These are phyloP conservation scores for Chalcis sispes DNA, from an alignment of 2,888 invertebrate species.

Conservation along the genomic window DNA sequence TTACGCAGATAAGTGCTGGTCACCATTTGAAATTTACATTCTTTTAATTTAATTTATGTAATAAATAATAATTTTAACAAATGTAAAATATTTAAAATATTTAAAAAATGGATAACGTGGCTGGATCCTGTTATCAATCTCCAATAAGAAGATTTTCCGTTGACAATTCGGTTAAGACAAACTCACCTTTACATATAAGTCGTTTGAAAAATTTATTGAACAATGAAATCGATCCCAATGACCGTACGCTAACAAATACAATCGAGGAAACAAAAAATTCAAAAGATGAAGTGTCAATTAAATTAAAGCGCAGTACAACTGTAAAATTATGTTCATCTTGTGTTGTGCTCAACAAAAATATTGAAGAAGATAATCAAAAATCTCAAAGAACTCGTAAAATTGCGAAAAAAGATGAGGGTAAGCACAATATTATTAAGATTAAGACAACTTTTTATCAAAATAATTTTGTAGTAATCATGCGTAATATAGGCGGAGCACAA, in stretches of 20 bases:
- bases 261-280: not conserved
- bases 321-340: constrained; percentile 31
- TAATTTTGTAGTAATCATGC: too few relatives aligned
- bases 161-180: not conserved
- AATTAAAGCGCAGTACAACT: constrained; percentile 9
- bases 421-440: too few relatives aligned
- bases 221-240: not conserved
- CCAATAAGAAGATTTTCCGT: constrained; percentile 6
- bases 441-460: too few relatives aligned
- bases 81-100: not conserved
- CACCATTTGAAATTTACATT: too few relatives aligned
- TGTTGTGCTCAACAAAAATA: too few relatives aligned
- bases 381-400: too few relatives aligned
- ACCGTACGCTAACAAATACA: not conserved
- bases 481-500: too few relatives aligned
- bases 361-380: not conserved
- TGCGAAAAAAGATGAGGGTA: too few relatives aligned
- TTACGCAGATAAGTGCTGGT: too few relatives aligned
- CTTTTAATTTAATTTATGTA: too few relatives aligned
- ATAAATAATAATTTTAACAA: too few relatives aligned
- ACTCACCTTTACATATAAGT: not conserved
- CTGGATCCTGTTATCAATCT: not conserved
- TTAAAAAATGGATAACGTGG: not conserved
- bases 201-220: constrained; percentile 16
- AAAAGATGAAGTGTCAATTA: not conserved